These are phyloP conservation scores for Mystacides longicornis DNA, from an alignment of 2,888 invertebrate genomes.

Conservation along the genomic window DNA sequence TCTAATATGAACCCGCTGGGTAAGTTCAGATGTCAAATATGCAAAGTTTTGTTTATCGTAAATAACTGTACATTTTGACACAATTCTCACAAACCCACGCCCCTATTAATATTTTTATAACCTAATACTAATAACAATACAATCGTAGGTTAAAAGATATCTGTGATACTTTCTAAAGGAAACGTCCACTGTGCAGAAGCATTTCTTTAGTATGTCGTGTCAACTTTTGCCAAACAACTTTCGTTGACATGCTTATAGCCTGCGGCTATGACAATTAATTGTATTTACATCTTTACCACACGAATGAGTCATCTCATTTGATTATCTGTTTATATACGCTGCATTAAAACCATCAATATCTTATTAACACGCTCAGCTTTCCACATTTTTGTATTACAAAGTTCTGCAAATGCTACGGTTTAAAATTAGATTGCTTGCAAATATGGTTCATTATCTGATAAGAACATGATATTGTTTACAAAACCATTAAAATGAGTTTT, in stretches of 20 bases:
- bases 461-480: no score
- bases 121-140: slow-evolving; percentile 4
- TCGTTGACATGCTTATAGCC: slow-evolving; percentile 1
- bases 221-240: not conserved
- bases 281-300: not conserved
- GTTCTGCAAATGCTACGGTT: no score
- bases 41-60: slow-evolving; percentile 21
- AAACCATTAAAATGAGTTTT: no score
- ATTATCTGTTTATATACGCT: not conserved
- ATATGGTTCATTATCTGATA: no score
- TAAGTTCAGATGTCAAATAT: slow-evolving; percentile 23
- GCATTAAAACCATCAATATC: no score
- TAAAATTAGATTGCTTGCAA: no score
- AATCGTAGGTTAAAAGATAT: not conserved
- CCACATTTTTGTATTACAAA: no score
- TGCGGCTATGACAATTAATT: not conserved
- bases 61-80: slow-evolving; percentile 23
- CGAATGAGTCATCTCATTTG: not conserved
- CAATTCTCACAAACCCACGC: slow-evolving; percentile 19
- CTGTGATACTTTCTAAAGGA: not conserved
- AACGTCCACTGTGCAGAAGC: not conserved
- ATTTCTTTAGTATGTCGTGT: not conserved
- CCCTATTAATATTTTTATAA: slow-evolving; percentile 13
- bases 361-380: no score
- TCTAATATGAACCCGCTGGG: slow-evolving; percentile 17